phyloP scores from a whole-genome alignment of 2,888 invertebrate genomes.

The Amiota minor region DNA sequence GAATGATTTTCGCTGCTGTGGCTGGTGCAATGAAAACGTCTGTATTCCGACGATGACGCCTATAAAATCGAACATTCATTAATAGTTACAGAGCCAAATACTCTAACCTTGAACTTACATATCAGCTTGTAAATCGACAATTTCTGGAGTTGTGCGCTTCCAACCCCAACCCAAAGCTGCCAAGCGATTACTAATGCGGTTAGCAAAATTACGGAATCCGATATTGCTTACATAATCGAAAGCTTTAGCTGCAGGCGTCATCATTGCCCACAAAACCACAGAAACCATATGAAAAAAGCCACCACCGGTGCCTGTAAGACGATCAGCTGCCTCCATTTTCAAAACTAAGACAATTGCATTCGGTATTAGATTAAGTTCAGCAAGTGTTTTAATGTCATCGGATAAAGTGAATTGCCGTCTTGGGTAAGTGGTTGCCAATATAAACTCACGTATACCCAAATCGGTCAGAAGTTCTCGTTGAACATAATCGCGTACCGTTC shows the following conservation, averaged over 20 bases:
- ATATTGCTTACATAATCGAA: conserved; percentile 65
- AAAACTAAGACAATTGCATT: conserved; percentile 79
- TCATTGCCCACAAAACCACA: conserved; percentile 67
- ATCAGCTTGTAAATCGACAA: conserved; percentile 40
- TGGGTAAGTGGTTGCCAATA: conserved; percentile 90
- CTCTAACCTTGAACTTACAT: conserved; percentile 53
- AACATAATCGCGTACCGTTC: conserved; percentile 74
- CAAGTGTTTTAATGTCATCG: conserved; percentile 90
- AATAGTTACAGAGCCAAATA: not conserved
- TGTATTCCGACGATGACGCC: not conserved
- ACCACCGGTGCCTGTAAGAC: conserved; percentile 52
- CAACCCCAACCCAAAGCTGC: conserved; percentile 47
- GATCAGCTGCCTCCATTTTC: conserved; percentile 39
- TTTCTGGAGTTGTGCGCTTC: conserved; percentile 4
- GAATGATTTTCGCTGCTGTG: not conserved
- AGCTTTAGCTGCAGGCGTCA: conserved; percentile 67
- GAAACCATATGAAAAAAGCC: conserved; percentile 63
- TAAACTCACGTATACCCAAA: conserved; percentile 75
- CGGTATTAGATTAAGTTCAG: conserved; percentile 87
- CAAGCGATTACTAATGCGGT: conserved; percentile 41
- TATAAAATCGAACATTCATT: not conserved
- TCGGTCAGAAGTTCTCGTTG: conserved; percentile 60
- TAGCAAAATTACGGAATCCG: conserved; percentile 46
- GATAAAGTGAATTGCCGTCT: conserved; percentile 87
- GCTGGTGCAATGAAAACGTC: not conserved